phyloP scores from a whole-genome alignment of 1,140 invertebrate genomes.

The Fopius arisanus region DNA sequence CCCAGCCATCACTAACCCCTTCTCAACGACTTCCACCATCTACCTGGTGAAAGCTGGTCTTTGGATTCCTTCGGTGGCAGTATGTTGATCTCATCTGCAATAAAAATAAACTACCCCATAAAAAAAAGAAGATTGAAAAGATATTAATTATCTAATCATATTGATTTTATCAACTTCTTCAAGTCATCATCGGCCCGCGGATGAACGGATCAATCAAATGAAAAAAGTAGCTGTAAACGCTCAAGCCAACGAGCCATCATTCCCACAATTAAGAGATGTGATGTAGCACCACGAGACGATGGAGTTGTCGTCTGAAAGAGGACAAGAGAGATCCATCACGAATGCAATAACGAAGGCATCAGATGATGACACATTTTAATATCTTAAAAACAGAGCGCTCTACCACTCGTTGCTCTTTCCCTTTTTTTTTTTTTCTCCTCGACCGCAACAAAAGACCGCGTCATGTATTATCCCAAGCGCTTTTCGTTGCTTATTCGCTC shows the following conservation, averaged over 20 bases:
- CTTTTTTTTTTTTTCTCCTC: slow-evolving; percentile 30
- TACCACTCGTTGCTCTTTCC: slow-evolving; percentile 14
- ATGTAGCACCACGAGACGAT: slow-evolving; percentile 20
- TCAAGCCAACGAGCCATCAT: background rate
- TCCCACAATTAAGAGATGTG: background rate
- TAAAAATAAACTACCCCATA: too few species aligned
- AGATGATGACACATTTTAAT: slow-evolving; percentile 63
- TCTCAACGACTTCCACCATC: background rate
- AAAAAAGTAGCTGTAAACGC: too few species aligned
- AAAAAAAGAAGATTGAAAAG: too few species aligned
- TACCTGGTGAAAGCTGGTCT: background rate
- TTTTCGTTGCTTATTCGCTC: slow-evolving; percentile 39
- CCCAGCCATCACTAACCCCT: background rate
- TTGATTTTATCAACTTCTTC: too few species aligned
- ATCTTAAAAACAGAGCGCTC: slow-evolving; percentile 53
- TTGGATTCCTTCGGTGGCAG: background rate
- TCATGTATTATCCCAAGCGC: slow-evolving; percentile 55
- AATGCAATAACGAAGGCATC: slow-evolving; percentile 54
- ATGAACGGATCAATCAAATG: too few species aligned
- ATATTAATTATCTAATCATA: too few species aligned
- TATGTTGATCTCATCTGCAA: too few species aligned
- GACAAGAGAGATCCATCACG: slow-evolving; percentile 47
- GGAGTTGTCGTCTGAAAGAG: slow-evolving; percentile 8
- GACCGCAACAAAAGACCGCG: slow-evolving; percentile 50
- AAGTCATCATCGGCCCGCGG: too few species aligned